Conservation (phyloP, 2,888 invertebrate species). For the Lacanobia wlatinum region DNA sequence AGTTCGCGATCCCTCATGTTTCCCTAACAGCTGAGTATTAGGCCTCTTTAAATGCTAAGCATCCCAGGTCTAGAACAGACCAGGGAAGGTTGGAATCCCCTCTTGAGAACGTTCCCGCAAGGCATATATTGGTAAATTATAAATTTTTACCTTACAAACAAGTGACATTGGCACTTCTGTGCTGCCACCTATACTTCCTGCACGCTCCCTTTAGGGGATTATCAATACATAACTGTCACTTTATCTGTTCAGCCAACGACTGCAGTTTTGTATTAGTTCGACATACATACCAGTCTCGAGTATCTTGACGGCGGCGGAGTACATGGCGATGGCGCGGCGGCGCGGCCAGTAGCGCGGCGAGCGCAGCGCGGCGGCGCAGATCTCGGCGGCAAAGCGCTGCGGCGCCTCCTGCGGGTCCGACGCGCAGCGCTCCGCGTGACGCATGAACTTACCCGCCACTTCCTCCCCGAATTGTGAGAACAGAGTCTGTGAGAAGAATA, state of each 20-base stretch:
- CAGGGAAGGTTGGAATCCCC: too few species aligned
- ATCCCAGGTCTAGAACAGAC: too few species aligned
- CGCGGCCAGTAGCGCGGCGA: constrained; percentile 96
- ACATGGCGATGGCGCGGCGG: constrained; percentile 91
- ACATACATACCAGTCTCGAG: constrained; percentile 86
- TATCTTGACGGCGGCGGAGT: constrained; percentile 92
- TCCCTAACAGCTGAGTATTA: background rate
- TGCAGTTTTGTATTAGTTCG: background rate
- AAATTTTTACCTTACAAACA: too few species aligned
- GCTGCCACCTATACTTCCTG: too few species aligned
- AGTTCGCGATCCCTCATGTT: background rate
- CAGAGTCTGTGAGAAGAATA: constrained; percentile 86
- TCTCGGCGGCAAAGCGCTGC: constrained; percentile 96
- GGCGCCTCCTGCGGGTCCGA: constrained; percentile 93
- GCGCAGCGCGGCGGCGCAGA: constrained; percentile 93
- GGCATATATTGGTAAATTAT: too few species aligned
- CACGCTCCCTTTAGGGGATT: too few species aligned
- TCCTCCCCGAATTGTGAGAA: constrained; percentile 95
- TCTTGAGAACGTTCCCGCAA: too few species aligned
- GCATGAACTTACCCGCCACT: constrained; percentile 91
- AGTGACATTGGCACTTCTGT: too few species aligned
- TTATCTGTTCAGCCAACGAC: background rate
- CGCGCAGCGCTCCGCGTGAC: constrained; percentile 92
- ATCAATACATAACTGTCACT: too few species aligned
- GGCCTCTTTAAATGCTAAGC: background rate